These are phyloP conservation scores for Tinea semifulvella DNA, from an alignment of 2,888 invertebrate species.

Conservation along the genomic window DNA sequence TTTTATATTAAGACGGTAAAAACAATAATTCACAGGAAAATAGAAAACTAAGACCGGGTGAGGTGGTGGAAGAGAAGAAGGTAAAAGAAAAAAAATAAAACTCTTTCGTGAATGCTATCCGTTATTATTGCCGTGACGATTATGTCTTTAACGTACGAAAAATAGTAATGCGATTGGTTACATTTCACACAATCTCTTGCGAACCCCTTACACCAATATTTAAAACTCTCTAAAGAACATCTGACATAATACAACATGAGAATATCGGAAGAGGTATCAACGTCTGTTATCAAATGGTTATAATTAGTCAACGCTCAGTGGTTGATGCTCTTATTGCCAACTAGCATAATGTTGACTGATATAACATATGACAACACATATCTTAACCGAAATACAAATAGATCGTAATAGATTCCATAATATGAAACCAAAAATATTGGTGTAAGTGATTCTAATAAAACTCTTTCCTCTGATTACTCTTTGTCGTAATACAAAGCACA, in stretches of 20 bases:
- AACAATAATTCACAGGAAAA: conserved; percentile 74
- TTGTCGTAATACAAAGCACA: conserved; percentile 49
- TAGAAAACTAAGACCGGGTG: conserved; percentile 94
- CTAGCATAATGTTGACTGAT: neutral
- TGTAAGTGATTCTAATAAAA: conserved; percentile 7
- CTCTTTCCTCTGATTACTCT: conserved; percentile 20
- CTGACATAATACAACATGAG: neutral
- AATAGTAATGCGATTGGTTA: conserved; percentile 44
- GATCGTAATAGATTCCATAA: neutral
- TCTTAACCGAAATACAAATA: neutral
- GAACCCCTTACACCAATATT: conserved; percentile 4
- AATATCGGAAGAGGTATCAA: neutral
- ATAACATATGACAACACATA: neutral
- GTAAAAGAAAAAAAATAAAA: conserved; percentile 70
- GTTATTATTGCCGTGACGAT: conserved; percentile 53
- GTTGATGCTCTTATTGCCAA: conserved; percentile 10
- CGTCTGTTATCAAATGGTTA: neutral
- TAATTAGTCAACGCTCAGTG: neutral
- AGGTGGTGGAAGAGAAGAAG: conserved; percentile 94
- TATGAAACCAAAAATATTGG: conserved; percentile 4
- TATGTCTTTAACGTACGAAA: conserved; percentile 36
- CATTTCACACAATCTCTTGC: conserved; percentile 33
- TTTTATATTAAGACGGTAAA: conserved; percentile 51
- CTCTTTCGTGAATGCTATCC: conserved; percentile 58
- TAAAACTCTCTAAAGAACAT: too few relatives aligned